Percentiles rank a stretch among this genome's conserved stretches.
These are phyloP conservation scores for Euthynnus affinis DNA, from an alignment of 2,797 vertebrate species.

Conservation along the genomic window DNA sequence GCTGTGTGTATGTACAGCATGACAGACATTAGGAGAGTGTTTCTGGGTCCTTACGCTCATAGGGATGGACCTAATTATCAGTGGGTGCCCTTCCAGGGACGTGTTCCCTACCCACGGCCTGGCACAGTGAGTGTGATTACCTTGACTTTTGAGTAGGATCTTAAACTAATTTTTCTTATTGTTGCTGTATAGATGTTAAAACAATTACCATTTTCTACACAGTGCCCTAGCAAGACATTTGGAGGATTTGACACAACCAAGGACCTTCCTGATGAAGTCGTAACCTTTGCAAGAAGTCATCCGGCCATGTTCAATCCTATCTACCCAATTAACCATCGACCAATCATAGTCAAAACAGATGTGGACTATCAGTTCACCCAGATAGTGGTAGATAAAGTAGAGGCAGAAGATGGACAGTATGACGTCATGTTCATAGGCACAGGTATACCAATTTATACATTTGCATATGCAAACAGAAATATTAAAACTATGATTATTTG, in stretches of 20 bases:
- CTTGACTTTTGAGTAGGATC: not conserved
- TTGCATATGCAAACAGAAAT: not conserved
- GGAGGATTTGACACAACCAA: conserved; percentile 98
- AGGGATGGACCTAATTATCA: conserved; percentile 98
- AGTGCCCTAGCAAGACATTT: conserved; percentile 99
- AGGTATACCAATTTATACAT: conserved; percentile 81
- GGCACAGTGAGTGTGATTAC: conserved; percentile 91
- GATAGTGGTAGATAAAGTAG: conserved; percentile 97
- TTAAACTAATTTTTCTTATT: not conserved
- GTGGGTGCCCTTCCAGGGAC: conserved; percentile 97
- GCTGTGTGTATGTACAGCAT: conserved; percentile 98
- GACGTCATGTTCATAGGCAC: conserved; percentile 99
- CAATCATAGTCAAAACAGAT: conserved; percentile 96
- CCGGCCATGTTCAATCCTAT: conserved; percentile 98
- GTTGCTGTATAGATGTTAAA: not conserved
- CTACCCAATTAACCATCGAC: conserved; percentile 94
- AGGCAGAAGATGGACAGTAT: conserved; percentile 97
- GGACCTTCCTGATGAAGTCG: conserved; percentile 97
- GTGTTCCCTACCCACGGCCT: conserved; percentile 96
- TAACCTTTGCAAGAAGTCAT: conserved; percentile 97
- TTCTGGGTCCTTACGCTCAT: conserved; percentile 96
- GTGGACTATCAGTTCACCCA: conserved; percentile 98
- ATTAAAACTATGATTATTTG: not conserved
- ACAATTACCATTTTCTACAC: not conserved
- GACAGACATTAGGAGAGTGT: conserved; percentile 96